Evolutionary conservation across 2,888 invertebrate species (phyloP).

Genomic region (Zygothrica quintamaculata): DNA sequence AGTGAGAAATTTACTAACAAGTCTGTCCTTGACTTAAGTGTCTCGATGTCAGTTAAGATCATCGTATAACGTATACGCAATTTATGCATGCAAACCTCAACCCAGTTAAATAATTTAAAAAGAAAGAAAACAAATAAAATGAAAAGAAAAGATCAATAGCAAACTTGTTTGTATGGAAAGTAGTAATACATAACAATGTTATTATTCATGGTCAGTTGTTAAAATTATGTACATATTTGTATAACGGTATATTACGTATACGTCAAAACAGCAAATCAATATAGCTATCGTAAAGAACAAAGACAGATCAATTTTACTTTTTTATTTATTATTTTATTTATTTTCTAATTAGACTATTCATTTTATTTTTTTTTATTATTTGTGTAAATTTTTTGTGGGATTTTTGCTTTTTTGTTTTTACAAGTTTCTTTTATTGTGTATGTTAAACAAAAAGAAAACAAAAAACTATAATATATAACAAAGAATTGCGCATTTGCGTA

Average conservation of each 20-base stretch:
- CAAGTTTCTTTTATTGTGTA: too few species aligned
- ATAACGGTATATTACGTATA: slow-evolving; percentile 35
- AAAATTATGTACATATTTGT: neutral
- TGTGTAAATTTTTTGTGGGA: too few species aligned
- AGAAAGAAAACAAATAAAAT: neutral
- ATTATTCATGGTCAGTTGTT: slow-evolving; percentile 15
- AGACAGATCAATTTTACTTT: slow-evolving; percentile 3
- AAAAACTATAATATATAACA: too few species aligned
- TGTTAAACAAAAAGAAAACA: too few species aligned
- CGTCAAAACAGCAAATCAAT: neutral
- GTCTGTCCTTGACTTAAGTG: slow-evolving; percentile 17
- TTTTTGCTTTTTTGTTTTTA: too few species aligned
- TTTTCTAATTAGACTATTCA: neutral
- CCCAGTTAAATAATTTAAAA: slow-evolving; percentile 23
- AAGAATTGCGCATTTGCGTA: too few species aligned
- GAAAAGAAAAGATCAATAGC: neutral
- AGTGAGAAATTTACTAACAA: neutral
- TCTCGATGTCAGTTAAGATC: neutral
- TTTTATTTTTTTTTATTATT: too few species aligned
- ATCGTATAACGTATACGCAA: slow-evolving; percentile 19
- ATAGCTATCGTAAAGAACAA: slow-evolving; percentile 7
- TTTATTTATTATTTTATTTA: too few species aligned
- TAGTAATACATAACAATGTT: slow-evolving; percentile 18
- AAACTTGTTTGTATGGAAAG: slow-evolving; percentile 41
- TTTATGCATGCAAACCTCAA: slow-evolving; percentile 21